Evolutionary conservation across 2,888 invertebrate species (phyloP), one percentile per base, ranked within the genome.

Genomic region (Drosophila diplacantha): DNA sequence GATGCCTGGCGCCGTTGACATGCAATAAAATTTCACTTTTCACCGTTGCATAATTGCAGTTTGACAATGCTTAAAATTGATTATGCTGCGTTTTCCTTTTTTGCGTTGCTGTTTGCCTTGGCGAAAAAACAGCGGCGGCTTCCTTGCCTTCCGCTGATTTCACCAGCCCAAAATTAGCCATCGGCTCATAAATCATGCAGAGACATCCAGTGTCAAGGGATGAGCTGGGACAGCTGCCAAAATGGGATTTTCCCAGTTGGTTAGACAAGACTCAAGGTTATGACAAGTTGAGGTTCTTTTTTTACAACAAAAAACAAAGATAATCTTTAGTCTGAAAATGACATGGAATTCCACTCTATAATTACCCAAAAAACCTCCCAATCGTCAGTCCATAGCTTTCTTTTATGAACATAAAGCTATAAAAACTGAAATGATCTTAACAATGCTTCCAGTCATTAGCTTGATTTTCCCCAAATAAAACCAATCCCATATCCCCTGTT

Each of bases 11-110:
- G 67, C 55, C 67, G 80, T 72, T 79, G 82, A 79, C 76, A 71
- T 81, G 82, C 82, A 80, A 83, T 83, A 75, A 80, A 83, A 80
- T 80, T 80, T 80, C 80, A 83, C 80, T 80, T 80, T 80, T 81
- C 70, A 56, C 71, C 80, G 58, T 80, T 80, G 80, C 80, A 83
- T 80, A 80, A 80, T 80, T 80, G 84, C 80, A 83, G 72, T 75
- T 79, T 81, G 80, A 83, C 80, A 83, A 83, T 79, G 74, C 71
- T 79, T 76, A 74, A 79, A 80, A 83, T 76, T 83, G 76, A 80
- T 83, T 79, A 83, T 81, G 79, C 61, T 62, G 61, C 61, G 49
- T 62, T 61, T 50, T 47, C 49, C 39, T 39, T 60, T 49, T 60
- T 31, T 31, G 44, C 44, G 31, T 53, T 76, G 56, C 52, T 60